Base-by-base conservation (phyloP, 2,797 vertebrate genomes). In the Clarias fuscus region DNA sequence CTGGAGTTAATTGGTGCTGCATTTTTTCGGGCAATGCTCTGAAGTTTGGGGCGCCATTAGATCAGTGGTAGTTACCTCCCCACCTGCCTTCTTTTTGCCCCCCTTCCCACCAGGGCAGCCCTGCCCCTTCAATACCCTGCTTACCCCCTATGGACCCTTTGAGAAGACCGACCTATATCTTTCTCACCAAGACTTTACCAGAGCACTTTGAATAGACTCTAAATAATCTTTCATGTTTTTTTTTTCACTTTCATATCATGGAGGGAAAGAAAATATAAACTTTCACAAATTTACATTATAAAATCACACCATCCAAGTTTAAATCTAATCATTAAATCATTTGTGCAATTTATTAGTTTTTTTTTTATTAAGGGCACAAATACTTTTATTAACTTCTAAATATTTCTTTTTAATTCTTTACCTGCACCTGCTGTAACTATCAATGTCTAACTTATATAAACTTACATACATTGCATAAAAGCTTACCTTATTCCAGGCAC, bases 1-100 rank as follows among this genome's bases (percentile, higher is more conserved):
- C 90, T 48, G 86, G 94, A 94, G 94, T 93, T 95, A 95, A 95
- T 95, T 96, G 95, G 93, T 88, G 87, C 89, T 87, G 91, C 90
- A 67, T 88, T 88, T 89, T 88, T 88, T 91, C 73, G 89, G 82
- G 90, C 82, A 85, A 89, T 84, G 89, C 90, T 93, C 92, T 92
- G 93, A 93, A 93, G 91, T 91, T 89, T 89, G 92, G 88, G 85
- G 91, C 92, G 48, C 95, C 95, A 95, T 96, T 95, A 95, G 95
- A 95, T 95, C 95, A 94, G 91, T 95, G 91, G 91, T 92, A 89
- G 87, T 76, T 86, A 89, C 80, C 82, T 70, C 87, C 87, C 88
- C 85, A 88, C 89, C 86, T 89, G 84, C 86, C 86, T 86, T 85
- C 77, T 33, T 48, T 83, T 48, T 79, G 53, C 67, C 20, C 88